These are phyloP conservation scores for Eleginops maclovinus DNA, from an alignment of 2,113 vertebrate genomes.

Conservation along the genomic window DNA sequence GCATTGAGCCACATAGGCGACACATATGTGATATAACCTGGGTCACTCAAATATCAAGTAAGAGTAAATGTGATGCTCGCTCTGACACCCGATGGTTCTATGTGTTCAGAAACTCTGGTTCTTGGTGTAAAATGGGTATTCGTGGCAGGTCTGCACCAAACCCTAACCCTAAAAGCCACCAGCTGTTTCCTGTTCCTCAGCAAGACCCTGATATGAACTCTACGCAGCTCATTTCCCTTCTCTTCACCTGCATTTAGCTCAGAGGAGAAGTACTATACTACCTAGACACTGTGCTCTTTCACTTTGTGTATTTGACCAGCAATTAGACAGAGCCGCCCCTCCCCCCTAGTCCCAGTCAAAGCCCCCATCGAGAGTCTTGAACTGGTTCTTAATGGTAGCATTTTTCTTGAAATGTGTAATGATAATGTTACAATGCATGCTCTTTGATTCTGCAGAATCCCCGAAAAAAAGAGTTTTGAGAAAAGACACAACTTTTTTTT, in stretches of 20 bases:
- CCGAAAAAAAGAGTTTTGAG: neutral
- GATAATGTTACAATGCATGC: neutral
- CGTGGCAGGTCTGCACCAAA: neutral
- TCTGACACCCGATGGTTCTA: neutral
- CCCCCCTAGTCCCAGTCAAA: neutral
- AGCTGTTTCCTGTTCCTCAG: too few species aligned
- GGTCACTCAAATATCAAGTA: conserved; percentile 10
- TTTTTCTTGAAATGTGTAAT: neutral
- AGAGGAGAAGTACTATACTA: conserved; percentile 14
- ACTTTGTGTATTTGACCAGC: conserved; percentile 19
- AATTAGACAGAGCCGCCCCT: neutral
- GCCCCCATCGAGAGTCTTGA: conserved; percentile 13
- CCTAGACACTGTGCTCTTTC: conserved; percentile 36
- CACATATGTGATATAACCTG: too few species aligned
- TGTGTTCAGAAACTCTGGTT: neutral
- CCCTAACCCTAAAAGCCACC: too few species aligned
- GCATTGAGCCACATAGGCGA: conserved; percentile 15
- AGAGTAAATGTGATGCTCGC: neutral
- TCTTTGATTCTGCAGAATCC: conserved; percentile 3
- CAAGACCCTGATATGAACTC: conserved; percentile 18
- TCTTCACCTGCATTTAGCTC: conserved; percentile 1
- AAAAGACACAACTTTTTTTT: neutral
- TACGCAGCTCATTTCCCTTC: conserved; percentile 43
- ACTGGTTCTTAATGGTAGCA: neutral
- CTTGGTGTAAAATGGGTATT: conserved; percentile 16